A percentile compares a stretch with the other conserved stretches of the same genome.
phyloP scores from a whole-genome alignment of 2,888 invertebrate genomes.

The Erebia palarica region DNA sequence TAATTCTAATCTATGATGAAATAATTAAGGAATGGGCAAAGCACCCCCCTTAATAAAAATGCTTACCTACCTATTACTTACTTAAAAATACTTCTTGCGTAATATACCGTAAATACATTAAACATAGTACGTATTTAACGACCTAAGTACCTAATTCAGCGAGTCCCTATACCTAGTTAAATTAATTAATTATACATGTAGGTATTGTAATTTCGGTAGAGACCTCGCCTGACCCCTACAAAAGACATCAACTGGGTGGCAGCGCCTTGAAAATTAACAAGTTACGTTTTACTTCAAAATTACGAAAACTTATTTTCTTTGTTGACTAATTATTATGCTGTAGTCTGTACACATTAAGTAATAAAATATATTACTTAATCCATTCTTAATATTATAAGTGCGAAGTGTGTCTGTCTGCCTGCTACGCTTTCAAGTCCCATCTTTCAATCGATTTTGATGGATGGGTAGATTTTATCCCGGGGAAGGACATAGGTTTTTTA shows the following conservation, averaged over 20 bases:
- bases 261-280: slow-evolving; percentile 13
- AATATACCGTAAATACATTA: no score
- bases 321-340: no score
- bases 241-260: slow-evolving; percentile 25
- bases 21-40: no score
- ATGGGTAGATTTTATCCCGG: no score
- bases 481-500: no score
- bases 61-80: neutral
- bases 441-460: no score
- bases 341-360: slow-evolving; percentile 4
- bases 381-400: no score
- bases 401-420: no score
- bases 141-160: neutral
- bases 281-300: neutral
- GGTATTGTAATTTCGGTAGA: slow-evolving; percentile 14
- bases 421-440: no score
- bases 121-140: neutral
- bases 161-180: neutral
- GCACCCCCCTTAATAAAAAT: neutral
- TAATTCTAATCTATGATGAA: no score
- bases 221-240: slow-evolving; percentile 9
- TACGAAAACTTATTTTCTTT: slow-evolving; percentile 5
- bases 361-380: neutral
- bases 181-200: slow-evolving; percentile 5
- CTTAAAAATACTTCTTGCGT: neutral